Evolutionary conservation across 2,888 invertebrate species (phyloP).

Genomic region (Drosophila subsilvestris): DNA sequence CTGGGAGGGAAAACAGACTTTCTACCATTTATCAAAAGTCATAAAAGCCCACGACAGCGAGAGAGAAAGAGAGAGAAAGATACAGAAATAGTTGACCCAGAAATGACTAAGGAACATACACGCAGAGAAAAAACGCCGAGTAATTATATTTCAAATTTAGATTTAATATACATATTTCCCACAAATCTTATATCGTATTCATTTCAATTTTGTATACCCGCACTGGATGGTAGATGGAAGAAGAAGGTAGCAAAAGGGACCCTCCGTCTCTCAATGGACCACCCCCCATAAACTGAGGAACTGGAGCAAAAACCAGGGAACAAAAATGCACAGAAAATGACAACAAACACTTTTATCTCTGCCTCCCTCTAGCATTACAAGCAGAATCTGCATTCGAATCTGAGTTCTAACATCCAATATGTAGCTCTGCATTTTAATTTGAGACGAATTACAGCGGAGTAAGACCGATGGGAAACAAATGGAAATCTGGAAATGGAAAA

Average conservation of each 20-base stretch:
- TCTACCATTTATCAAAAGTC: constrained; percentile 41
- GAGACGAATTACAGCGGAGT: constrained; percentile 27
- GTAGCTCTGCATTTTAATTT: constrained; percentile 25
- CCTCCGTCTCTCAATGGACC: too few relatives aligned
- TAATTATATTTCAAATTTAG: too few relatives aligned
- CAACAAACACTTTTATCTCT: constrained; percentile 3
- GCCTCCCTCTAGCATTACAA: too few relatives aligned
- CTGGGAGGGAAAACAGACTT: constrained; percentile 34
- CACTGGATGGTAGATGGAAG: too few relatives aligned
- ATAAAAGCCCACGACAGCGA: constrained; percentile 17
- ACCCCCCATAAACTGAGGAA: background rate
- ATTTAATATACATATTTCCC: too few relatives aligned
- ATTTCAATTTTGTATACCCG: too few relatives aligned
- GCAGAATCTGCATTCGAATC: background rate
- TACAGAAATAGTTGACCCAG: constrained; percentile 37
- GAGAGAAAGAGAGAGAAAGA: constrained; percentile 1
- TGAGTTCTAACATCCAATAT: constrained; percentile 33
- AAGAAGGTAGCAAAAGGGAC: too few relatives aligned
- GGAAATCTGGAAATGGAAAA: too few relatives aligned
- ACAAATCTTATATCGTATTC: too few relatives aligned
- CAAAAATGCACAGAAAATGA: constrained; percentile 43
- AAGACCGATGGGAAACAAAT: constrained; percentile 25
- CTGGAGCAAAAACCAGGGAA: constrained; percentile 8
- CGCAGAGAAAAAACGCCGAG: background rate
- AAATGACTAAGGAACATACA: constrained; percentile 17